Conservation (phyloP, 2,113 vertebrate species). For the Pygoscelis antarcticus region DNA sequence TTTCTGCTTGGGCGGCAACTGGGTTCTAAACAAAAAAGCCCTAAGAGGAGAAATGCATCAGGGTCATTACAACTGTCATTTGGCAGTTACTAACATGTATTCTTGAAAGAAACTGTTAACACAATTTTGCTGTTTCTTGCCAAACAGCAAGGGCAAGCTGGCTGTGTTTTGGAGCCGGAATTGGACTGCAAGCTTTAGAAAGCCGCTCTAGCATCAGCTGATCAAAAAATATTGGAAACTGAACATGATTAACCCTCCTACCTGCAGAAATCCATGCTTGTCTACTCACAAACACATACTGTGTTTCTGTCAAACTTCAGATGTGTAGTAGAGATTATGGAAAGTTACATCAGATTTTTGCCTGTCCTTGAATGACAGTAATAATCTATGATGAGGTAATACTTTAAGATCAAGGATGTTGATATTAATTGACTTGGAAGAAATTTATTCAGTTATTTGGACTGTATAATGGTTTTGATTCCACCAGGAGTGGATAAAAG, state of each 20-base stretch:
- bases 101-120: conserved; percentile 62
- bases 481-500: not conserved
- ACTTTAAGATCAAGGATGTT: not conserved
- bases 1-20: not conserved
- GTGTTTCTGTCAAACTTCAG: not conserved
- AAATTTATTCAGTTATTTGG: not conserved
- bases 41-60: conserved; percentile 28
- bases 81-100: conserved; percentile 42
- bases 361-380: not conserved
- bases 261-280: not conserved
- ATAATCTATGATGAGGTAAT: not conserved
- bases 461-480: not conserved
- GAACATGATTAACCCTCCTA: not conserved
- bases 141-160: conserved; percentile 6
- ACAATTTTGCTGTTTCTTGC: conserved; percentile 45
- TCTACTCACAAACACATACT: not conserved
- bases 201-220: conserved; percentile 7
- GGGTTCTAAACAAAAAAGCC: conserved; percentile 50
- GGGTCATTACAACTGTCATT: conserved; percentile 60
- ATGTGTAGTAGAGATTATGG: not conserved
- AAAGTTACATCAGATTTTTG: not conserved
- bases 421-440: not conserved
- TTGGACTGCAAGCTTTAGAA: not conserved
- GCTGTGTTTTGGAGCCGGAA: not conserved
- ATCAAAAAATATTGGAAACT: not conserved